A percentile compares a stretch with the other conserved stretches of the same genome.
Evolutionary conservation across 2,888 invertebrate species (phyloP).

Genomic region (Auanema sp.): DNA sequence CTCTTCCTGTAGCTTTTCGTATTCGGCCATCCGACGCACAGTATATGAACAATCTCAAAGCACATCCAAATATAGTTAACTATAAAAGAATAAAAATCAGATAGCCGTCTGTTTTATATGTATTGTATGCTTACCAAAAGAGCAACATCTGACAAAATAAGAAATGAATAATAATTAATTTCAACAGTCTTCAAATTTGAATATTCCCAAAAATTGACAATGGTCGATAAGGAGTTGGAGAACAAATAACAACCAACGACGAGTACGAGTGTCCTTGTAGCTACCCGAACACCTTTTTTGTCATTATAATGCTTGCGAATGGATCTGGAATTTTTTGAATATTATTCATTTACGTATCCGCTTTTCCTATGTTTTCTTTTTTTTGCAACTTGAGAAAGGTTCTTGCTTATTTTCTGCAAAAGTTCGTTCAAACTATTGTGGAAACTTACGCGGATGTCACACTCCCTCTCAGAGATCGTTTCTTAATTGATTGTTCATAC

Average conservation of each 20-base stretch:
- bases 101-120: no score
- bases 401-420: neutral
- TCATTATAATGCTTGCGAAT: constrained; percentile 36
- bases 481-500: constrained; percentile 21
- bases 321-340: constrained; percentile 19
- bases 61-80: constrained; percentile 53
- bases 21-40: constrained; percentile 48
- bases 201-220: constrained; percentile 52
- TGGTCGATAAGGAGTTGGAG: constrained; percentile 36
- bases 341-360: neutral
- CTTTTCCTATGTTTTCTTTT: neutral
- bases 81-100: constrained; percentile 20
- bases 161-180: constrained; percentile 44
- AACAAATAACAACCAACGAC: constrained; percentile 48
- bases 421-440: neutral
- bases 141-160: constrained; percentile 46
- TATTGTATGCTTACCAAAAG: constrained; percentile 31
- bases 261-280: constrained; percentile 52
- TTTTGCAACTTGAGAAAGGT: no score
- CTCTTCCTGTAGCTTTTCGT: constrained; percentile 49
- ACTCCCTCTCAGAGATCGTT: constrained; percentile 14
- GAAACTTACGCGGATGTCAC: constrained; percentile 15
- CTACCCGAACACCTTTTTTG: constrained; percentile 51
- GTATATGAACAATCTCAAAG: constrained; percentile 52
- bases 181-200: constrained; percentile 40